Conservation (phyloP, 1,140 invertebrate species). For the Ceratitis capitata region DNA sequence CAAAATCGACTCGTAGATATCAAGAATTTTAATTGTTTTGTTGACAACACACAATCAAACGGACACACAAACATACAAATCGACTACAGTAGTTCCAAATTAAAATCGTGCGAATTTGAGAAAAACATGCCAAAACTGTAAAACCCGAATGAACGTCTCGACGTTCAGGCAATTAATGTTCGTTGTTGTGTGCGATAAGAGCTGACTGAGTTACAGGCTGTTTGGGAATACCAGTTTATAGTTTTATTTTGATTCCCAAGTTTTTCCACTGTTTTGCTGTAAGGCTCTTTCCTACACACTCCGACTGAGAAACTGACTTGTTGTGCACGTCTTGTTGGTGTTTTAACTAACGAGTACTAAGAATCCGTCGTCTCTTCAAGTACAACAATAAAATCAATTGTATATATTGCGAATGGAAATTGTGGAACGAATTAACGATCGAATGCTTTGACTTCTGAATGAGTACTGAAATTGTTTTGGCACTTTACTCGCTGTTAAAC, state of each 20-base stretch:
- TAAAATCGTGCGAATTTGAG: neutral
- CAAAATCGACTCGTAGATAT: neutral
- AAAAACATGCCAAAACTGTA: conserved; percentile 3
- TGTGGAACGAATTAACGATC: neutral
- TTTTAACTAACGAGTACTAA: neutral
- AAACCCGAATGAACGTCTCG: neutral
- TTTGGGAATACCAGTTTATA: neutral
- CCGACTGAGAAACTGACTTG: neutral
- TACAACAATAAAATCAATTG: neutral
- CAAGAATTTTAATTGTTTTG: neutral
- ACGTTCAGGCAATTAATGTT: neutral
- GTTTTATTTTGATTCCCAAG: neutral
- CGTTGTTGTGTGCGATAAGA: neutral
- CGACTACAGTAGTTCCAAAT: neutral
- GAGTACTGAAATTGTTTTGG: neutral
- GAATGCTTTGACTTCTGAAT: neutral
- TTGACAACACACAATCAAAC: neutral
- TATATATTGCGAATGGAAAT: neutral
- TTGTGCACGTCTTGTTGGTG: neutral
- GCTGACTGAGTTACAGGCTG: neutral
- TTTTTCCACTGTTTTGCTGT: neutral
- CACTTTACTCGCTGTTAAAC: neutral
- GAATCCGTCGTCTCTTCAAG: neutral
- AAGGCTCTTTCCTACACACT: neutral
- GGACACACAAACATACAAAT: neutral